Percentiles rank a stretch among this genome's conserved stretches.
phyloP scores from a whole-genome alignment of 2,888 invertebrate genomes.

The Drosophila silvestris region DNA sequence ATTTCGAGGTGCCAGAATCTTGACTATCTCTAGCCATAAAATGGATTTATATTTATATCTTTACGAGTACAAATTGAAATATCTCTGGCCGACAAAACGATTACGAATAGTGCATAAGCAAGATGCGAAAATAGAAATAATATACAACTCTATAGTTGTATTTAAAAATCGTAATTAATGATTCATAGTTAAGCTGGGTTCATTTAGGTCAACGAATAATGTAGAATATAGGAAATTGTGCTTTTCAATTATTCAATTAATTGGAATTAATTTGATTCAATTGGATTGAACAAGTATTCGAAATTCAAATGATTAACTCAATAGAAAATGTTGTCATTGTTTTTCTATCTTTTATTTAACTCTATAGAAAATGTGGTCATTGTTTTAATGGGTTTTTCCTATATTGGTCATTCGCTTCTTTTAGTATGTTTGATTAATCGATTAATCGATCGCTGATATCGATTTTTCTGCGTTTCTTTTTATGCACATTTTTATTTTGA shows the following conservation, averaged over 20 bases:
- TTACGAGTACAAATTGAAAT: neutral
- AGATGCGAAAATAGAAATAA: neutral
- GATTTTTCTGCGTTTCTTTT: neutral
- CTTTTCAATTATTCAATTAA: slow-evolving; percentile 4
- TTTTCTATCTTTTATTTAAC: neutral
- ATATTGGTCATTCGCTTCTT: neutral
- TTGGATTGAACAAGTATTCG: neutral
- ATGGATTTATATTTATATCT: neutral
- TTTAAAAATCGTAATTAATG: slow-evolving; percentile 8
- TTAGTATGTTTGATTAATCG: neutral
- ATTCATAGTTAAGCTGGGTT: neutral
- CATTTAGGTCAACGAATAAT: slow-evolving; percentile 1
- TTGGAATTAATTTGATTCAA: neutral
- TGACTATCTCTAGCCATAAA: neutral
- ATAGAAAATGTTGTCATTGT: neutral
- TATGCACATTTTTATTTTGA: neutral
- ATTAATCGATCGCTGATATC: neutral
- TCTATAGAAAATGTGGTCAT: neutral
- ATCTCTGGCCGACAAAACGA: neutral
- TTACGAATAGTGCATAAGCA: neutral
- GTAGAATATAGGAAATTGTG: neutral
- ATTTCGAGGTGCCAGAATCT: neutral
- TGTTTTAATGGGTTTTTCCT: neutral
- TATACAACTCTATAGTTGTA: neutral
- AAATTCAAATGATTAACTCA: slow-evolving; percentile 2